These are phyloP conservation scores for Smittia sp. DNA, from an alignment of 2,888 invertebrate species.

Conservation along the genomic window DNA sequence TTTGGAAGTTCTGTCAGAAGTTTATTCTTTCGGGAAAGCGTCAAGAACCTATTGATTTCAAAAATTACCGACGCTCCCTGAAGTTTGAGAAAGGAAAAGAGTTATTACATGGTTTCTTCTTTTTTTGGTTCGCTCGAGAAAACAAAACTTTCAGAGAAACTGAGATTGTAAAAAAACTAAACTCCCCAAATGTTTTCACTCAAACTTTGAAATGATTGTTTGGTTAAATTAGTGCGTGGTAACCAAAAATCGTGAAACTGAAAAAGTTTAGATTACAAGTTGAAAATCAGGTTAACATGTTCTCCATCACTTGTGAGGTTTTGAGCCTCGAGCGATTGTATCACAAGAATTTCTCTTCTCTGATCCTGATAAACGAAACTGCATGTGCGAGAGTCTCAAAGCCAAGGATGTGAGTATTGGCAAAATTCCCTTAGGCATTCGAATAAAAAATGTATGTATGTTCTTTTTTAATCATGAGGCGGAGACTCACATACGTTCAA, in stretches of 20 bases:
- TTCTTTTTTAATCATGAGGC: slow-evolving; percentile 31
- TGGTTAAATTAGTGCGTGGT: no score
- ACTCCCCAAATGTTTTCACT: no score
- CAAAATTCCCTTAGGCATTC: slow-evolving; percentile 28
- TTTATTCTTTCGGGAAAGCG: background rate
- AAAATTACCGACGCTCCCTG: background rate
- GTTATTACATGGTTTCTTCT: slow-evolving; percentile 31
- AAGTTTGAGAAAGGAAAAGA: background rate
- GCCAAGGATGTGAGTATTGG: background rate
- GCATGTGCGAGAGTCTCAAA: background rate
- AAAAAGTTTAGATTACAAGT: no score
- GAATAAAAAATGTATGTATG: slow-evolving; percentile 2
- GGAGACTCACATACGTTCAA: slow-evolving; percentile 9
- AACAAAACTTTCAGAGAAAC: background rate
- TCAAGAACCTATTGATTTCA: no score
- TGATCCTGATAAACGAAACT: slow-evolving; percentile 13
- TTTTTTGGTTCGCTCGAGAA: background rate
- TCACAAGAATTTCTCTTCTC: slow-evolving; percentile 5
- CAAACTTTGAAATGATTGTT: no score
- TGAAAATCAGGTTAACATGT: no score
- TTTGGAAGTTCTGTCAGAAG: background rate
- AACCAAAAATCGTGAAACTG: no score
- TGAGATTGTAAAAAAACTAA: background rate
- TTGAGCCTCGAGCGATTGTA: slow-evolving; percentile 8
- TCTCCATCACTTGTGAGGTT: no score